A percentile compares a stretch with the other conserved stretches of the same genome.
Conservation (phyloP, 2,888 invertebrate genomes). For the Pseudococcus jackbeardsleyi region DNA sequence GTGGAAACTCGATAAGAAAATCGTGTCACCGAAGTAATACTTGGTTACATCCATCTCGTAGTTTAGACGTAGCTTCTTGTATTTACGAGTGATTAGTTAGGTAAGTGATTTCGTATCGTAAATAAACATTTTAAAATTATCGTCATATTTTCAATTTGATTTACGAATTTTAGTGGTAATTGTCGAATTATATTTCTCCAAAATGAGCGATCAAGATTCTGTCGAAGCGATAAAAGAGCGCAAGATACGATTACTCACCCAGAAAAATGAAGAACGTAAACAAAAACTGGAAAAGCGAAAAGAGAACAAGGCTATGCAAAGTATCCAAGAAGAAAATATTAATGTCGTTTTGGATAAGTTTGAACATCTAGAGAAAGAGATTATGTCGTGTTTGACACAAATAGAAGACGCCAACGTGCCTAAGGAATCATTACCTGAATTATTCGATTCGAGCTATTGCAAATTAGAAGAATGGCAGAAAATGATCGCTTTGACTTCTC, state of each 20-base stretch:
- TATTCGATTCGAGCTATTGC: constrained; percentile 59
- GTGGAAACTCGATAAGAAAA: constrained; percentile 27
- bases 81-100: background rate
- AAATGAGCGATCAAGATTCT: constrained; percentile 55
- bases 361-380: constrained; percentile 43
- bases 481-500: constrained; percentile 55
- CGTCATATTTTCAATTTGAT: background rate
- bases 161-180: constrained; percentile 15
- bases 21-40: background rate
- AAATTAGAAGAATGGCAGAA: constrained; percentile 64
- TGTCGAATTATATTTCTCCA: background rate
- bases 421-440: constrained; percentile 57
- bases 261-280: constrained; percentile 62
- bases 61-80: background rate
- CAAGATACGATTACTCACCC: constrained; percentile 27
- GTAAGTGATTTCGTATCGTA: background rate
- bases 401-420: constrained; percentile 58
- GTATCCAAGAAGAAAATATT: constrained; percentile 53
- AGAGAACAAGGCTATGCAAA: constrained; percentile 30
- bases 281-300: constrained; percentile 52
- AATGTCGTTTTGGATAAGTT: constrained; percentile 53
- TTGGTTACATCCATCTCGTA: background rate
- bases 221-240: constrained; percentile 52
- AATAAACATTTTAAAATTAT: constrained; percentile 40
- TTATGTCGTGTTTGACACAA: constrained; percentile 28